Evolutionary conservation across 2,797 vertebrate species (phyloP).

Genomic region (Rhyacichthys aspro): DNA sequence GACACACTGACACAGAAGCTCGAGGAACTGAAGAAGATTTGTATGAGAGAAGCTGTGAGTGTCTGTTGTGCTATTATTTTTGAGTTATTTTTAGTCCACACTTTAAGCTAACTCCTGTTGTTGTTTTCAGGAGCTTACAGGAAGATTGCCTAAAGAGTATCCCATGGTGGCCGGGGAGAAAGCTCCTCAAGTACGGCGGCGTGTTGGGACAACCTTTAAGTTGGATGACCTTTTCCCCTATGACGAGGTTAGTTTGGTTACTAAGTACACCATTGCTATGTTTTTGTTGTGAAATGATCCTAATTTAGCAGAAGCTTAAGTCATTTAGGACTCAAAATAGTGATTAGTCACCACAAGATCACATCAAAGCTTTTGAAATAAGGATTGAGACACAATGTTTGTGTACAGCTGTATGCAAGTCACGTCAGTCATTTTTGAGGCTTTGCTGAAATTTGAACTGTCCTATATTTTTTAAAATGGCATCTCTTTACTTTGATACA

Average conservation of each 20-base stretch:
- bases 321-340: not conserved
- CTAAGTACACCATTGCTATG: too few species aligned
- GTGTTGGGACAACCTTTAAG: constrained; percentile 91
- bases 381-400: constrained; percentile 8
- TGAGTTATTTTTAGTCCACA: not conserved
- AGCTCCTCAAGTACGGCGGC: constrained; percentile 85
- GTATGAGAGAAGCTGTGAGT: constrained; percentile 93
- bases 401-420: too few species aligned
- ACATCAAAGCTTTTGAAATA: constrained; percentile 17
- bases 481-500: too few species aligned
- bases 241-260: constrained; percentile 79
- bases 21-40: constrained; percentile 93
- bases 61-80: constrained; percentile 2
- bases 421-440: too few species aligned
- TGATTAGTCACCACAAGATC: constrained; percentile 14
- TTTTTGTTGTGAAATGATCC: constrained; percentile 4
- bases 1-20: constrained; percentile 88
- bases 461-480: too few species aligned
- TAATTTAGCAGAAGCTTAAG: constrained; percentile 5
- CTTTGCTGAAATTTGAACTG: too few species aligned
- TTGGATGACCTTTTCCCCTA: constrained; percentile 89
- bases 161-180: constrained; percentile 89
- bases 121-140: constrained; percentile 88
- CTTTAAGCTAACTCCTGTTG: constrained; percentile 16
- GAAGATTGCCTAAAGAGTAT: constrained; percentile 92